Evolutionary conservation across 2,113 vertebrate species (phyloP).

Genomic region (Passerina amoena): DNA sequence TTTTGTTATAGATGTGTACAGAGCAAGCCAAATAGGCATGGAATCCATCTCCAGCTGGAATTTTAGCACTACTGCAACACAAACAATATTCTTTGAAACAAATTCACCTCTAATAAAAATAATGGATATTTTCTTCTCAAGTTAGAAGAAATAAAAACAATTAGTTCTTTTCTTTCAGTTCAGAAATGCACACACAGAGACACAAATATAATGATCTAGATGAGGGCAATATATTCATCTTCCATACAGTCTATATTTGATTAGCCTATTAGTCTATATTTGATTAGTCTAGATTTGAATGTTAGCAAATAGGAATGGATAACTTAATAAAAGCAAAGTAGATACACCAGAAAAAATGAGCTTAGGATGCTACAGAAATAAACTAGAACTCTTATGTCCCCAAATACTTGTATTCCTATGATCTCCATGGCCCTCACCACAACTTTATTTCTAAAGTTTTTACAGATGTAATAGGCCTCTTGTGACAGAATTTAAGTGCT

Average conservation of each 20-base stretch:
- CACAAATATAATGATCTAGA: neutral
- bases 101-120: neutral
- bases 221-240: neutral
- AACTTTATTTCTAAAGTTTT: neutral
- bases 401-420: neutral
- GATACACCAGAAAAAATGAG: neutral
- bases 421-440: neutral
- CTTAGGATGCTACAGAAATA: neutral
- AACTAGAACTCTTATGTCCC: neutral
- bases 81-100: neutral
- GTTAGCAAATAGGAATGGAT: neutral
- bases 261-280: neutral
- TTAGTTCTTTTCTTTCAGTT: neutral
- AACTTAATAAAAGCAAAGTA: slow-evolving; percentile 24
- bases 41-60: neutral
- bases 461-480: neutral
- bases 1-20: neutral
- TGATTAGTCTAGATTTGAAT: neutral
- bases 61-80: neutral
- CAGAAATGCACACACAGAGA: neutral
- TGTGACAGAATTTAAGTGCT: neutral
- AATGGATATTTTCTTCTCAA: neutral
- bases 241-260: neutral
- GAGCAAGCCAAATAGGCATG: neutral
- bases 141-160: neutral